A percentile compares a stretch with the other conserved stretches of the same genome.
These are phyloP conservation scores for Solea senegalensis DNA, from an alignment of 2,113 vertebrate species.

Conservation along the genomic window DNA sequence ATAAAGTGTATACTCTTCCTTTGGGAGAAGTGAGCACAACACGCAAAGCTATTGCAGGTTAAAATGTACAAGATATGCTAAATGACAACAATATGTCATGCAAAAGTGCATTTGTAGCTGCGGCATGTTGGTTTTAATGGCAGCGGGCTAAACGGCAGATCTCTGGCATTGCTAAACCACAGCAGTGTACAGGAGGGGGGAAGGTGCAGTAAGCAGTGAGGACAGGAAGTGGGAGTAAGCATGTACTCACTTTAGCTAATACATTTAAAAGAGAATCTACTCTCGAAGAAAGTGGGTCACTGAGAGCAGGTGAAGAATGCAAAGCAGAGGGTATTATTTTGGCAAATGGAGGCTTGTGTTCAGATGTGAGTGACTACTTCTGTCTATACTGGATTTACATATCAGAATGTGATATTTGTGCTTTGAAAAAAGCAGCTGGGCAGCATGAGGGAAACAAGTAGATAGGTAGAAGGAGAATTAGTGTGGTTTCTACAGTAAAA, in stretches of 20 bases:
- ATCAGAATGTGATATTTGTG: conserved; percentile 8
- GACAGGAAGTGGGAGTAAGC: conserved; percentile 39
- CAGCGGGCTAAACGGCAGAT: too few species aligned
- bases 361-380: background rate
- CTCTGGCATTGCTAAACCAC: too few species aligned
- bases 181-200: too few species aligned
- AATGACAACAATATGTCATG: conserved; percentile 1
- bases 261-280: conserved; percentile 45
- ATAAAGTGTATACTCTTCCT: too few species aligned
- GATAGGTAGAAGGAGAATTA: background rate
- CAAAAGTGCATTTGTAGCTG: too few species aligned
- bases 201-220: too few species aligned
- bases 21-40: too few species aligned
- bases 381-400: conserved; percentile 22
- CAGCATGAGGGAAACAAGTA: background rate
- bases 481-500: background rate
- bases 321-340: conserved; percentile 38
- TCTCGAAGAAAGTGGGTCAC: conserved; percentile 70
- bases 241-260: conserved; percentile 50
- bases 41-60: background rate
- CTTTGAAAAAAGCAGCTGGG: background rate
- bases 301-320: conserved; percentile 39
- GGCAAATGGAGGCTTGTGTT: conserved; percentile 22
- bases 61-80: conserved; percentile 3
- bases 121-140: too few species aligned